Percentiles rank a stretch among this genome's conserved stretches.
Conservation (phyloP, 2,113 vertebrate species). For the Empidonax traillii region DNA sequence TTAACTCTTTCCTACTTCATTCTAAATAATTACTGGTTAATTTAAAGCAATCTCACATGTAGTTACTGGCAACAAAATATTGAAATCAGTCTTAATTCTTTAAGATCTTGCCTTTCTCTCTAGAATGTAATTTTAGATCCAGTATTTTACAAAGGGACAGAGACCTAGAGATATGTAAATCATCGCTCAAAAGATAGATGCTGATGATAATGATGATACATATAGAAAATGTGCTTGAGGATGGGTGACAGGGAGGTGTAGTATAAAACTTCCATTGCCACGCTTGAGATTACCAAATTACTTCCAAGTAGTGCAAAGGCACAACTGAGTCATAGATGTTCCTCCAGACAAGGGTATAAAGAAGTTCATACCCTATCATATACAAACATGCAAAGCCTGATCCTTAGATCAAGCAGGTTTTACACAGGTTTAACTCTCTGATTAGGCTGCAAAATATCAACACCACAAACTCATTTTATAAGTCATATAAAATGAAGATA, state of each 20-base stretch:
- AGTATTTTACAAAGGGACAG: not conserved
- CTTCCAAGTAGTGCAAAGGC: not conserved
- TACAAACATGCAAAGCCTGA: not conserved
- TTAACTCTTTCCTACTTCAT: slow-evolving; percentile 7
- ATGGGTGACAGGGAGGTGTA: not conserved
- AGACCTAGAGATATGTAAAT: slow-evolving; percentile 15
- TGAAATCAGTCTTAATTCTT: not conserved
- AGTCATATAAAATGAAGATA: not conserved
- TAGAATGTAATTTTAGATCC: not conserved
- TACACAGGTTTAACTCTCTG: not conserved
- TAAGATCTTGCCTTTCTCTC: not conserved
- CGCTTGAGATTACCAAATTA: not conserved
- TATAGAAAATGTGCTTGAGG: not conserved
- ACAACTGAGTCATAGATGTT: not conserved
- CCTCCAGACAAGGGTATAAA: not conserved
- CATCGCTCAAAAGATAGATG: slow-evolving; percentile 15
- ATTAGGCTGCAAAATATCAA: not conserved
- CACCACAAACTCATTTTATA: not conserved
- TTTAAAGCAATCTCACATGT: not conserved
- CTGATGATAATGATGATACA: not conserved
- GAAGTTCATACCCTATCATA: not conserved
- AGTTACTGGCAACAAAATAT: not conserved
- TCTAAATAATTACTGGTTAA: slow-evolving; percentile 33
- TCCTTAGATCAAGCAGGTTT: not conserved
- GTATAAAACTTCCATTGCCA: not conserved